Base-by-base conservation (phyloP, 2,888 invertebrate genomes). In the Mycalesis mineus region DNA sequence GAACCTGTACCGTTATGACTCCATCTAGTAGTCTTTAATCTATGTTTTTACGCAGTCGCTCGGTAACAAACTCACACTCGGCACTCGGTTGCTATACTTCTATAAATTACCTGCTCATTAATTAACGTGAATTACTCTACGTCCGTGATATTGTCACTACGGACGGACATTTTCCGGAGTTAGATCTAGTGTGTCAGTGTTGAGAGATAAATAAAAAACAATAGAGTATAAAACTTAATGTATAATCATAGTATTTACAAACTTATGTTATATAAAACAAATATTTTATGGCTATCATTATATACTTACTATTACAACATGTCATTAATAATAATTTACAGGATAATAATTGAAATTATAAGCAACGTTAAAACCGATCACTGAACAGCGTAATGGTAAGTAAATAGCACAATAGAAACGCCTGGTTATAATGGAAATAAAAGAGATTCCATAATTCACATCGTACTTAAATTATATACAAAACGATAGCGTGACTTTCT, bases 241-340 rank as follows among this genome's bases (percentile, higher is more conserved):
- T 89, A 84, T 88, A 89, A 88, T 89, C 82, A 82, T 87, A 83
- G 81, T 89, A 89, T 89, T 88, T 89, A 89, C 89, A 89, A 80
- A 82, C 86, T 85, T 89, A 88, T 71, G 68, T 84, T 88, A 88
- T 87, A 88, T 85, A 88, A 89, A 88, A 88, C 88, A 89, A 88
- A 84, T 88, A 84, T 83, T 85, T 78, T 87, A 89, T 88, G 88
- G 88, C 85, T 89, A 88, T 86, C 76, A 84, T 83, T 84, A 85
- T 84, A 85, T 86, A 86, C 83, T 88, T 85, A 86, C 81, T 82
- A 84, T 83, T 82, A 85, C 83, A 87, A 87, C 82, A 84, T 85
- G 85, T 88, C 85, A 85, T 86, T 85, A 37, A 45, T 61, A 86
- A 84, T 85, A 85, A 84, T 88, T 85, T 88, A 88, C 83, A 88